Evolutionary conservation across 2,113 vertebrate species (phyloP), one percentile per base, ranked within the genome.

Genomic region (Bubo scandiacus): DNA sequence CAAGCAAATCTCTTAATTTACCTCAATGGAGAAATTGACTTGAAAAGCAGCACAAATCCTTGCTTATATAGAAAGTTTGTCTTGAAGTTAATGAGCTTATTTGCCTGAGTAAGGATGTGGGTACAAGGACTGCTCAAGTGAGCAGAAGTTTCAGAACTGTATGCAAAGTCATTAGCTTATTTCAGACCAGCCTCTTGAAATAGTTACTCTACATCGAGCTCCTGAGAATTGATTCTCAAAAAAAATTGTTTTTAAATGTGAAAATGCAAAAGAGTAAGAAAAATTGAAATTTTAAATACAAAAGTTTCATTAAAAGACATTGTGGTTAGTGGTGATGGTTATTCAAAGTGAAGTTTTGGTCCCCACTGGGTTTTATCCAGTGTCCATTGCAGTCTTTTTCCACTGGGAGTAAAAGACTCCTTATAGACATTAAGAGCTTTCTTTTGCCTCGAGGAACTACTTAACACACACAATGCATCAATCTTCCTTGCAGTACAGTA

Each of bases 11-110:
- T 96, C 92, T 90, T 92, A 29, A 94, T 93, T 96, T 95, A 96
- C 78, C 93, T 93, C 67, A 94, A 10, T 92, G 91, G 81, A 85
- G 78, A 96, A 96, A 97, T 66, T 71, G 58, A 88, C 91, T 96
- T 94, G 97, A 97, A 97, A 95, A 97, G 94, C 89, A 97, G 94
- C 87, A 88, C 94, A 96, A 97, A 96, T 91, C 89, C 93, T 96
- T 94, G 81, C 84, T 95, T 52, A 93, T 57, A 73, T 11, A 90
- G 73, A 68, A 96, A 95, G 87, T 95, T 96, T 89, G 77, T 91
- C 81, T 95, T 86, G 78, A 97, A 96, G 91, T 86, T 94, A 96
- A 97, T 94, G 74, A 95, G 87, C 84, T 95, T 97, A 94, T 95
- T 95, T 97, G 94, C 78, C 74, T 58, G 61, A 78, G 73, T 67